Evolutionary conservation across 2,797 vertebrate species (phyloP).

Genomic region (Sebastes hopkinsi): DNA sequence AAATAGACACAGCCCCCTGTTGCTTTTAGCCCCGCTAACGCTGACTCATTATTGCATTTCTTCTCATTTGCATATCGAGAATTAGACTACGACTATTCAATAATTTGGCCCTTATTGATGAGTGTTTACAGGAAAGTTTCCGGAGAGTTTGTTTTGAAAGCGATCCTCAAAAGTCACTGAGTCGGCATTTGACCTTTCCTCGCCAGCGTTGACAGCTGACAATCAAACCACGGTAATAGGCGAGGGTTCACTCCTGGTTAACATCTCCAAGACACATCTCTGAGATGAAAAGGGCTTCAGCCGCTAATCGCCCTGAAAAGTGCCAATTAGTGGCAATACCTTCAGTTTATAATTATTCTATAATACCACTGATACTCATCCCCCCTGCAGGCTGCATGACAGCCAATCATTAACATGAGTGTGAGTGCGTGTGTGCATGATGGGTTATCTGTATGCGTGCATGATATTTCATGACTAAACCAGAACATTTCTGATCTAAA

Average conservation of each 20-base stretch:
- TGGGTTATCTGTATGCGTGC: not conserved
- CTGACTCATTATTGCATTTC: not conserved
- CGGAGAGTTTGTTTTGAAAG: constrained; percentile 42
- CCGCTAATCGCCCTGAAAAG: constrained; percentile 30
- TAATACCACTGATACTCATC: constrained; percentile 27
- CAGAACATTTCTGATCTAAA: not conserved
- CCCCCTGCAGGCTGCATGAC: constrained; percentile 38
- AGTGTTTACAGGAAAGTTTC: constrained; percentile 14
- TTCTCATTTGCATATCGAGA: not conserved
- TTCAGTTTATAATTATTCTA: constrained; percentile 53
- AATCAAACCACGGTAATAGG: constrained; percentile 56
- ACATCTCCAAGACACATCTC: constrained; percentile 40
- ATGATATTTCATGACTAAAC: constrained; percentile 4
- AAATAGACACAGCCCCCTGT: not conserved
- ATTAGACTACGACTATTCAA: not conserved
- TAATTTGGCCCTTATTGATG: constrained; percentile 11
- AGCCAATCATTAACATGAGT: constrained; percentile 43
- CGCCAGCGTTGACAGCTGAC: constrained; percentile 60
- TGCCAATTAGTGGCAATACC: constrained; percentile 66
- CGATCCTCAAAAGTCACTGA: not conserved
- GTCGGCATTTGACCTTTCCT: constrained; percentile 58
- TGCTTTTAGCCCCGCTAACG: not conserved
- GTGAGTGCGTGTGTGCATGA: not conserved
- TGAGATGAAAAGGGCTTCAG: constrained; percentile 62
- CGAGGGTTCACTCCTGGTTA: constrained; percentile 46